Percentiles rank a stretch among this genome's conserved stretches.
phyloP scores from a whole-genome alignment of 2,888 invertebrate species.

The Monoplex corrugatus region DNA sequence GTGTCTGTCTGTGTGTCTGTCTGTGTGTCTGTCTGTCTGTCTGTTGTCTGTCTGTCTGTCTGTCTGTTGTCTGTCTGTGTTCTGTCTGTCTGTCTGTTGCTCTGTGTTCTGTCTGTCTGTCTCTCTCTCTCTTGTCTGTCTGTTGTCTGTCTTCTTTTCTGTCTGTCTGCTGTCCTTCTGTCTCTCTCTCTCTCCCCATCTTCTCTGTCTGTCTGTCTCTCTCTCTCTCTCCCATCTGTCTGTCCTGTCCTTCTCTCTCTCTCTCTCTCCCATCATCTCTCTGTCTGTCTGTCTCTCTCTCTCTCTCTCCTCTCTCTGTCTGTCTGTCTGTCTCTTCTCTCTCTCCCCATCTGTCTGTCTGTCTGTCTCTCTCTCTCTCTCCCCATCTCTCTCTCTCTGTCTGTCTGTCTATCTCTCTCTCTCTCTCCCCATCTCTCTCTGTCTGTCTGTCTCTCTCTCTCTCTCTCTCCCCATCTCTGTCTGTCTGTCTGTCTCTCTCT shows the following conservation, averaged over 20 bases:
- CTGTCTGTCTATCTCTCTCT: not conserved
- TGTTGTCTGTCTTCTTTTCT: not conserved
- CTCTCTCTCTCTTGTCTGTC: not conserved
- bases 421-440: not conserved
- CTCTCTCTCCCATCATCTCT: too few relatives aligned
- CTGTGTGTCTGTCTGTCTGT: not conserved
- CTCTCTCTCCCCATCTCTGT: not conserved
- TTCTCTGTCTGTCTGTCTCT: not conserved
- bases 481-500: not conserved
- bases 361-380: slow-evolving; percentile 11
- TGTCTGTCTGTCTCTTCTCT: too few relatives aligned
- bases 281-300: too few relatives aligned
- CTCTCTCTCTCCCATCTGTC: not conserved
- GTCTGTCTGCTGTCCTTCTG: not conserved
- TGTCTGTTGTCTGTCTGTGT: not conserved
- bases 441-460: not conserved
- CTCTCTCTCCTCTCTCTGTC: not conserved
- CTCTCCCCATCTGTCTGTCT: not conserved
- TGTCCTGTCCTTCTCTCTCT: too few relatives aligned
- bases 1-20: not conserved
- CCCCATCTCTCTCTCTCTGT: not conserved
- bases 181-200: not conserved
- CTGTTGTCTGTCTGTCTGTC: not conserved
- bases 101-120: not conserved
- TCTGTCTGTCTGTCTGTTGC: not conserved